Base-by-base conservation (phyloP, 2,888 invertebrate species). In the Philaethria dido region DNA sequence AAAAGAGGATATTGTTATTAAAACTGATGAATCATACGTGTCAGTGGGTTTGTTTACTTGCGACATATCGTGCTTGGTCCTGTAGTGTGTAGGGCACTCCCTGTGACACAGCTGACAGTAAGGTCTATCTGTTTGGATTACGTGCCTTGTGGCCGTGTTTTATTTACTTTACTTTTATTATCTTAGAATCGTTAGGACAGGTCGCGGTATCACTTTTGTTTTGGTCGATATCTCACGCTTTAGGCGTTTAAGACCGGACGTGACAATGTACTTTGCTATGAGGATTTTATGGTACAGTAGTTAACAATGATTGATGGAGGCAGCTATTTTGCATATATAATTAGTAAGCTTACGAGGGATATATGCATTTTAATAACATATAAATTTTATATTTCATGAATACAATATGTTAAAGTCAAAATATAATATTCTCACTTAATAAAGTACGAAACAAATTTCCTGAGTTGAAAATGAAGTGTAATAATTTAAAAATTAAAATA, bases 101-200 rank as follows among this genome's bases (percentile, higher is more conserved):
- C 71, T 69, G 73, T 72, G 75, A 82, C 81, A 81, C 76, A 69
- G 75, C 74, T 81, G 84, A 82, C 85, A 80, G 79, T 73, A 77
- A 85, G 82, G 83, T 80, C 81, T 81, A 87, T 87, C 80, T 87
- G 84, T 86, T 87, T 83, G 86, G 83, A 86, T 87, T 86, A 88
- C 82, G 81, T 81, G 82, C 80, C 76, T 81, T 81, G 80, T 80
- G 83, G 80, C 80, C 76, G 77, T 80, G 81, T 81, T 74, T 78
- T 77, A 75, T 74, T 75, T 75, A 76, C 69, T 75, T 79, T 78
- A 75, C 75, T 80, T 81, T 82, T 83, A 73, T 82, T 79, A 77
- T 80, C 80, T 78, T 77, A 75, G 78, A 76, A 78, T 79, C 80
- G 77, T 75, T 77, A 74, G 76, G 74, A 74, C 73, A 79, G 77